Conservation (phyloP, 2,113 vertebrate species). For the Syrmaticus mikado region DNA sequence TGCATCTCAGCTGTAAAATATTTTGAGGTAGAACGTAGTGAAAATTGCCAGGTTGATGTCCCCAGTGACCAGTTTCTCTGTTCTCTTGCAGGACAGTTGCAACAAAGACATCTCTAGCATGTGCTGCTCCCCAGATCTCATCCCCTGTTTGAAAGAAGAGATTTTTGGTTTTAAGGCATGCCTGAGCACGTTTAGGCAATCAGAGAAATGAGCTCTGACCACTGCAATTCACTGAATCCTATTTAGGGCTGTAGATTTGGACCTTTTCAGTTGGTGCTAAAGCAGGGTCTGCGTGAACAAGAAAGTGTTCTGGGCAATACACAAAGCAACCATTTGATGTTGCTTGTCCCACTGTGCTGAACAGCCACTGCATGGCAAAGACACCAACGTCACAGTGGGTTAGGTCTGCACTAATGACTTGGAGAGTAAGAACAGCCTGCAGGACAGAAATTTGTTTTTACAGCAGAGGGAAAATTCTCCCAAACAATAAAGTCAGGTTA, state of each 20-base stretch:
- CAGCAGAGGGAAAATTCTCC: neutral
- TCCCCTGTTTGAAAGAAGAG: neutral
- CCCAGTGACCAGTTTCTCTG: neutral
- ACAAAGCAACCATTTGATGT: neutral
- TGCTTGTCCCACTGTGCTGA: neutral
- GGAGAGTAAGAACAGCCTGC: neutral
- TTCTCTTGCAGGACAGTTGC: neutral
- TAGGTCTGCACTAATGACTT: neutral
- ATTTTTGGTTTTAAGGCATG: neutral
- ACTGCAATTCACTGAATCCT: neutral
- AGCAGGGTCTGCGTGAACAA: neutral
- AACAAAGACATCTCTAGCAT: neutral
- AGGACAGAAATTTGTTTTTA: neutral
- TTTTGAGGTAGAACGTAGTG: neutral
- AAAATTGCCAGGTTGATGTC: neutral
- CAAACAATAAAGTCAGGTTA: neutral
- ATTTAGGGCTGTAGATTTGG: neutral
- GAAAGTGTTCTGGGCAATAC: neutral
- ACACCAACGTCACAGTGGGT: fast-evolving
- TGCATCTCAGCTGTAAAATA: neutral
- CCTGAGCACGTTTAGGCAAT: neutral
- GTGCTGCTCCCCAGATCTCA: neutral
- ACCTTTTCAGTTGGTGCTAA: neutral
- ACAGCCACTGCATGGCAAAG: neutral
- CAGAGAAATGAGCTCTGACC: neutral